Conservation (phyloP, 2,797 vertebrate genomes). For the Tragelaphus oryx region DNA sequence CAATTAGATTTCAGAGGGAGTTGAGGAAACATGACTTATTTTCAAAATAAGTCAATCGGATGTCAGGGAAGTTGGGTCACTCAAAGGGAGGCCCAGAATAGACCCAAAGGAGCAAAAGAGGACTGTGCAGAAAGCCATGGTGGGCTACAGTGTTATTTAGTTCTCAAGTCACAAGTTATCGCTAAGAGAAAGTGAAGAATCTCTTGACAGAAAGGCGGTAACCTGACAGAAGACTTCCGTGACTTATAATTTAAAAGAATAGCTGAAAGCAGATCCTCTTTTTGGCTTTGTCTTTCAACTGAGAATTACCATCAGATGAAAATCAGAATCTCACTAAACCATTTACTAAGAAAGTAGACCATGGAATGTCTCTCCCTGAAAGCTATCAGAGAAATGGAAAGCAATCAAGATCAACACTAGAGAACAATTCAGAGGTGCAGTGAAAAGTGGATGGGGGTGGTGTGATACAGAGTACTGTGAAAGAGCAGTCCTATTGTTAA, state of each 20-base stretch:
- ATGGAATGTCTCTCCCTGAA: constrained; percentile 24
- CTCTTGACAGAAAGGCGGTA: constrained; percentile 28
- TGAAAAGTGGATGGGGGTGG: background rate
- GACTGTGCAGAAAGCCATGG: background rate
- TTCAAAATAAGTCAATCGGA: constrained; percentile 33
- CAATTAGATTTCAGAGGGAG: background rate
- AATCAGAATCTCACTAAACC: constrained; percentile 45
- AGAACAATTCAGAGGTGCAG: constrained; percentile 48
- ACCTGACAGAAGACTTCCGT: constrained; percentile 25
- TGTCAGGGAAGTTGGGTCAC: background rate
- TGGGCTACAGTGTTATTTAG: background rate
- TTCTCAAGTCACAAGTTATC: constrained; percentile 20
- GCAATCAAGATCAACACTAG: constrained; percentile 50
- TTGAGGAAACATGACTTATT: background rate
- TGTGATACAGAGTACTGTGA: background rate
- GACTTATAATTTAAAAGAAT: constrained; percentile 22
- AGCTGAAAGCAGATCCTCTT: constrained; percentile 11
- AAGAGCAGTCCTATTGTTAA: background rate
- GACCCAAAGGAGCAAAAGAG: background rate
- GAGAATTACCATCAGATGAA: constrained; percentile 58
- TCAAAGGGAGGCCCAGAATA: background rate
- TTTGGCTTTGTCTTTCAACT: background rate
- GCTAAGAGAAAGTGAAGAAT: background rate
- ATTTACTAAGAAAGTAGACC: constrained; percentile 54
- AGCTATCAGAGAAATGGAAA: constrained; percentile 37